A percentile compares a stretch with the other conserved stretches of the same genome.
phyloP scores from a whole-genome alignment of 2,113 vertebrate genomes.

The Oostethus manadensis region DNA sequence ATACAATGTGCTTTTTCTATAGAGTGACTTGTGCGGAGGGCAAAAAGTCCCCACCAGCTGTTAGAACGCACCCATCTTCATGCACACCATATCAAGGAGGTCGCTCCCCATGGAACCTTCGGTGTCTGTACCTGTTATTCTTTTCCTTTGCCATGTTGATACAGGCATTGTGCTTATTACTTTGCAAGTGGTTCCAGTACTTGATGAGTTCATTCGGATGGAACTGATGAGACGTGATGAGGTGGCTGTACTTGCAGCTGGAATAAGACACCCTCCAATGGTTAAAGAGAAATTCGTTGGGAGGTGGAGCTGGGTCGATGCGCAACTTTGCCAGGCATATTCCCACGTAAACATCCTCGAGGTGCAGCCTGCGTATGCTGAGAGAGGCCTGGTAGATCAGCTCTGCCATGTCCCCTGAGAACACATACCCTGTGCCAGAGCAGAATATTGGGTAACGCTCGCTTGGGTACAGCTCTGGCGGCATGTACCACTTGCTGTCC shows the following conservation, averaged over 20 bases:
- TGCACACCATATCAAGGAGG: slow-evolving; percentile 43
- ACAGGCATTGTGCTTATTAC: slow-evolving; percentile 97
- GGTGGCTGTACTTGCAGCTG: slow-evolving; percentile 96
- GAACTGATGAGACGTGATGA: slow-evolving; percentile 98
- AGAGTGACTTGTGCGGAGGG: slow-evolving; percentile 57
- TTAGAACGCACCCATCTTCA: slow-evolving; percentile 10
- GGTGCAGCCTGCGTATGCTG: slow-evolving; percentile 88
- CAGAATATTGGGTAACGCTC: slow-evolving; percentile 96
- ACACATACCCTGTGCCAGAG: slow-evolving; percentile 95
- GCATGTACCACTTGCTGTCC: slow-evolving; percentile 98
- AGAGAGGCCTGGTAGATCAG: slow-evolving; percentile 92
- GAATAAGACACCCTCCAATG: slow-evolving; percentile 96
- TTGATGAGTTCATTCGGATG: slow-evolving; percentile 90
- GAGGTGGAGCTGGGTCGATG: slow-evolving; percentile 89
- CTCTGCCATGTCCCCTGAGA: slow-evolving; percentile 93
- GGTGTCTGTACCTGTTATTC: slow-evolving; percentile 82
- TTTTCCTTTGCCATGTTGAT: slow-evolving; percentile 88
- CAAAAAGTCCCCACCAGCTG: slow-evolving; percentile 31
- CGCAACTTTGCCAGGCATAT: slow-evolving; percentile 94
- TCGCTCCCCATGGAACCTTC: slow-evolving; percentile 81
- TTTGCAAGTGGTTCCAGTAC: slow-evolving; percentile 97
- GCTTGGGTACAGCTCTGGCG: slow-evolving; percentile 90
- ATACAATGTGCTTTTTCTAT: slow-evolving; percentile 72
- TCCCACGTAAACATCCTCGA: slow-evolving; percentile 96
- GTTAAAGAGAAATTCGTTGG: slow-evolving; percentile 96